These are phyloP conservation scores for Diachrysia chrysitis DNA, from an alignment of 2,888 invertebrate species.

Conservation along the genomic window DNA sequence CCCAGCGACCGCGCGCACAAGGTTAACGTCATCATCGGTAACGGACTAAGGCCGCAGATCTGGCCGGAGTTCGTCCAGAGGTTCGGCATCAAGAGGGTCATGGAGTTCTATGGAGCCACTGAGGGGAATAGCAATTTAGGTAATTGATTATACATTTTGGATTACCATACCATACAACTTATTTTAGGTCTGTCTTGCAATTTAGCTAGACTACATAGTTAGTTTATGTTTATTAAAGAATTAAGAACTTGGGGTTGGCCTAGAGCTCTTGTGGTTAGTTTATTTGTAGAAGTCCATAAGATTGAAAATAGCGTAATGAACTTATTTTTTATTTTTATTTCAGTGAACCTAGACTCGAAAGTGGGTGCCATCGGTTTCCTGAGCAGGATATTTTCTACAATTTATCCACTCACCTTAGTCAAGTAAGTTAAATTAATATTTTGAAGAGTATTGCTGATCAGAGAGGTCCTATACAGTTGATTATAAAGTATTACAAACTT, in stretches of 20 bases:
- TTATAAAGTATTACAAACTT: constrained; percentile 26
- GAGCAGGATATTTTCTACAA: constrained; percentile 89
- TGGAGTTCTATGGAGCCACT: constrained; percentile 98
- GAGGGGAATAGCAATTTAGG: constrained; percentile 98
- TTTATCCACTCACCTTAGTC: constrained; percentile 84
- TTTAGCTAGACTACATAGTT: too few species aligned
- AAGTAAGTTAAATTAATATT: constrained; percentile 71
- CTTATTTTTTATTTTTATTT: constrained; percentile 55
- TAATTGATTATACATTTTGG: constrained; percentile 71
- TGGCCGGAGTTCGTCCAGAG: constrained; percentile 96
- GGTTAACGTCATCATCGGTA: constrained; percentile 95
- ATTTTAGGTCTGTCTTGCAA: too few species aligned
- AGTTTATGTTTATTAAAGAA: too few species aligned
- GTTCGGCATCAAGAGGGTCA: constrained; percentile 92
- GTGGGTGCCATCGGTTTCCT: constrained; percentile 97
- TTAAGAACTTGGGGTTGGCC: too few species aligned
- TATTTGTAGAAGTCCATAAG: too few species aligned
- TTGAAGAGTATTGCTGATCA: not conserved
- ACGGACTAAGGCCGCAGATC: constrained; percentile 97
- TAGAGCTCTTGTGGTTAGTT: too few species aligned
- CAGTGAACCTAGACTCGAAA: constrained; percentile 96
- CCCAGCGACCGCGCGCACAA: constrained; percentile 91
- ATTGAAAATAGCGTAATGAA: too few species aligned
- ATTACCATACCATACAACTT: too few species aligned
- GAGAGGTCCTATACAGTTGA: not conserved